phyloP scores from a whole-genome alignment of 2,113 vertebrate genomes.

The Carassius auratus region DNA sequence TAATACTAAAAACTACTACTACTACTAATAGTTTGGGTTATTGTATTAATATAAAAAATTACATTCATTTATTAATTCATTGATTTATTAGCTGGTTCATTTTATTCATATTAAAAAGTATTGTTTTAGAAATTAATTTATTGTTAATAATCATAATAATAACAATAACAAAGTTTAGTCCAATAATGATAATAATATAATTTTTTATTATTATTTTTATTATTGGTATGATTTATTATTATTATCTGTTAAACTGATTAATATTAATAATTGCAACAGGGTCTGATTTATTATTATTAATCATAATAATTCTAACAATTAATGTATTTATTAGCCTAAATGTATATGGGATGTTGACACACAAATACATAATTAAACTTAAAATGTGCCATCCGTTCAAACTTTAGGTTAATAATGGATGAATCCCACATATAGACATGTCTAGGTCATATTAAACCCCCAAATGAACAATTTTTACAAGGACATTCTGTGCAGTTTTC shows the following conservation, averaged over 20 bases:
- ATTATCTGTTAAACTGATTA: background rate
- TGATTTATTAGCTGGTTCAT: background rate
- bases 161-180: too few species aligned
- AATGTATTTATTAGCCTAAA: background rate
- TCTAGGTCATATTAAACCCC: background rate
- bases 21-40: background rate
- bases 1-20: too few species aligned
- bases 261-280: background rate
- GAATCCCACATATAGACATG: background rate
- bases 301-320: background rate
- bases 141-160: too few species aligned
- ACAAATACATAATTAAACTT: background rate
- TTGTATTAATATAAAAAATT: background rate
- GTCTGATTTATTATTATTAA: background rate
- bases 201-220: too few species aligned
- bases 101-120: background rate
- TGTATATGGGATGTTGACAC: background rate
- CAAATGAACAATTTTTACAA: background rate
- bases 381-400: background rate
- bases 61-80: background rate
- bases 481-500: background rate
- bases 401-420: background rate
- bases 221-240: too few species aligned
- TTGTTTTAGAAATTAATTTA: too few species aligned
- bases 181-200: too few species aligned